Conservation (phyloP, 2,113 vertebrate species). For the Cyprinodon brontotheroides region DNA sequence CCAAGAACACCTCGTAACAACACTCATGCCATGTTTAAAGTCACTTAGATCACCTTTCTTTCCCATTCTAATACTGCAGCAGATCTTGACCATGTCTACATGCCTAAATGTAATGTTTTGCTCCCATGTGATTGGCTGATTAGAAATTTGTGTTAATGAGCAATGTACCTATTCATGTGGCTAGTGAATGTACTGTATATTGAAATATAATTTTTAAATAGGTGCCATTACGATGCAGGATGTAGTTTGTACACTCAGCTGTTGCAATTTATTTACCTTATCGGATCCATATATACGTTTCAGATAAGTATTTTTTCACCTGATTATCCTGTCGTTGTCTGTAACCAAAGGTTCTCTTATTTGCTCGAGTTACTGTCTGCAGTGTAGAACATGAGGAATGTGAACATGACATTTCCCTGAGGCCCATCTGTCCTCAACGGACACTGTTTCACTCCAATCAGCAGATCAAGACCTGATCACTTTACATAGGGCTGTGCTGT, state of each 20-base stretch:
- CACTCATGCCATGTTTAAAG: too few relatives aligned
- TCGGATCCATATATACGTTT: neutral
- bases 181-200: neutral
- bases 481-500: slow-evolving; percentile 73
- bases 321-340: neutral
- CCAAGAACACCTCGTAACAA: too few relatives aligned
- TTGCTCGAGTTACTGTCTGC: slow-evolving; percentile 51
- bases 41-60: too few relatives aligned
- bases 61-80: too few relatives aligned
- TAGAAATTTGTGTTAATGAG: too few relatives aligned
- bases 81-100: too few relatives aligned
- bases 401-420: slow-evolving; percentile 52
- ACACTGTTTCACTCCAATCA: slow-evolving; percentile 74
- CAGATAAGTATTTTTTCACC: slow-evolving; percentile 24
- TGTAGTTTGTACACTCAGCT: neutral
- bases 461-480: slow-evolving; percentile 74
- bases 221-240: neutral
- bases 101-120: too few relatives aligned
- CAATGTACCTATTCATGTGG: too few relatives aligned
- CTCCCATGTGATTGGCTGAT: too few relatives aligned
- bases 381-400: slow-evolving; percentile 44
- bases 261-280: neutral
- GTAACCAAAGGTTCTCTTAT: slow-evolving; percentile 25
- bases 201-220: neutral
- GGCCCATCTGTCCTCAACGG: slow-evolving; percentile 53